A percentile compares a stretch with the other conserved stretches of the same genome.
Evolutionary conservation across 2,888 invertebrate species (phyloP).

Genomic region (Branchipolynoe longqiensis): DNA sequence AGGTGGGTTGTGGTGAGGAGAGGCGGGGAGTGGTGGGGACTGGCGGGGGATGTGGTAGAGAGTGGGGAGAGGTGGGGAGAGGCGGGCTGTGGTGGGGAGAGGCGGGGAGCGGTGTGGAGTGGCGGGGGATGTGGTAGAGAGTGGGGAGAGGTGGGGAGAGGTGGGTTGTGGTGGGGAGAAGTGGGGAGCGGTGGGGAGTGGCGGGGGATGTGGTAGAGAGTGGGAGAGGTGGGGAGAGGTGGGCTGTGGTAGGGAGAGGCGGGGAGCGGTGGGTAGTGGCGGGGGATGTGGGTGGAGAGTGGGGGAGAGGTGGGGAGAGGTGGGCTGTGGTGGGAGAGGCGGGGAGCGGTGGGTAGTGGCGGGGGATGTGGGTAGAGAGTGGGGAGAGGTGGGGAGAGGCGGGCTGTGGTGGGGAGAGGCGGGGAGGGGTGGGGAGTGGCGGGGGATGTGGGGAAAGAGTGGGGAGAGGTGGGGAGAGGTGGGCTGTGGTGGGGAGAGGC

Average conservation of each 20-base stretch:
- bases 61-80: too few species aligned
- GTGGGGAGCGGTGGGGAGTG: not conserved
- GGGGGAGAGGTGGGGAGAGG: not conserved
- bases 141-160: not conserved
- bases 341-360: not conserved
- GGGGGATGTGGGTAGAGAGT: not conserved
- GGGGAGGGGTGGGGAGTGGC: not conserved
- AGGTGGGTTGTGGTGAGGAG: too few species aligned
- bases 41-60: too few species aligned
- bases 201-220: not conserved
- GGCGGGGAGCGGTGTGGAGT: too few species aligned
- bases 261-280: not conserved
- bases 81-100: too few species aligned
- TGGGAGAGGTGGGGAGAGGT: not conserved
- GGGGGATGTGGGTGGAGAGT: not conserved
- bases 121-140: not conserved
- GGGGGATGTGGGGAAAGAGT: not conserved
- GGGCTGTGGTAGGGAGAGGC: not conserved
- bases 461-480: not conserved
- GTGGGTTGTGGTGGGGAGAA: not conserved
- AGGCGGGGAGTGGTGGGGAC: too few species aligned
- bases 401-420: not conserved
- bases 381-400: not conserved
- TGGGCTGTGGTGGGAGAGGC: not conserved
- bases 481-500: not conserved